Conservation (phyloP, 1,140 invertebrate species). For the Leptinotarsa texana region DNA sequence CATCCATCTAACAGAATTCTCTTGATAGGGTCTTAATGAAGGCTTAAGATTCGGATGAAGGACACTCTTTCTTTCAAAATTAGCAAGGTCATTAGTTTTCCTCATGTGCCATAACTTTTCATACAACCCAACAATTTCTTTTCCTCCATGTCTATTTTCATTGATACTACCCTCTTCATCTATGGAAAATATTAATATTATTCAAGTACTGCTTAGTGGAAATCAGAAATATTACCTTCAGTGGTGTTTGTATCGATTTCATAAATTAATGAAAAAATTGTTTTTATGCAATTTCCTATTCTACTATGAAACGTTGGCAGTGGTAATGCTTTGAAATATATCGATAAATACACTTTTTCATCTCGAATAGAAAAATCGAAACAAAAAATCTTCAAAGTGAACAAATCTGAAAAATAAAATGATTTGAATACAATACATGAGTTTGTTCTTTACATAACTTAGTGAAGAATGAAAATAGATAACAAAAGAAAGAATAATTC, state of each 20-base stretch:
- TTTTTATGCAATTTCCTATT: conserved; percentile 41
- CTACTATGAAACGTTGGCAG: conserved; percentile 40
- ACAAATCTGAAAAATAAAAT: conserved; percentile 21
- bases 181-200: conserved; percentile 23
- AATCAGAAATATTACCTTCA: background rate
- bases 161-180: conserved; percentile 23
- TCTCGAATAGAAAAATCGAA: background rate
- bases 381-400: conserved; percentile 10
- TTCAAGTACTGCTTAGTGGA: too few relatives aligned
- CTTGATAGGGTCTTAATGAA: conserved; percentile 68
- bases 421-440: background rate
- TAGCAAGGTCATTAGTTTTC: conserved; percentile 17
- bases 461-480: background rate
- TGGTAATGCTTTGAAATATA: conserved; percentile 44
- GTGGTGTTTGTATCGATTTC: background rate
- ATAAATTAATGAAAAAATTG: conserved; percentile 37
- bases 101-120: conserved; percentile 29
- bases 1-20: conserved; percentile 73
- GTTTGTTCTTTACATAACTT: too few relatives aligned
- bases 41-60: conserved; percentile 49
- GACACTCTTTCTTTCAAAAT: conserved; percentile 29
- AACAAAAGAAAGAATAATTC: too few relatives aligned
- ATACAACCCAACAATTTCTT: conserved; percentile 41
- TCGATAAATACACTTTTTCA: conserved; percentile 27
- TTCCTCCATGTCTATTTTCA: conserved; percentile 28